Base-by-base conservation (phyloP, 2,888 invertebrate genomes). In the Abrostola triplasia region DNA sequence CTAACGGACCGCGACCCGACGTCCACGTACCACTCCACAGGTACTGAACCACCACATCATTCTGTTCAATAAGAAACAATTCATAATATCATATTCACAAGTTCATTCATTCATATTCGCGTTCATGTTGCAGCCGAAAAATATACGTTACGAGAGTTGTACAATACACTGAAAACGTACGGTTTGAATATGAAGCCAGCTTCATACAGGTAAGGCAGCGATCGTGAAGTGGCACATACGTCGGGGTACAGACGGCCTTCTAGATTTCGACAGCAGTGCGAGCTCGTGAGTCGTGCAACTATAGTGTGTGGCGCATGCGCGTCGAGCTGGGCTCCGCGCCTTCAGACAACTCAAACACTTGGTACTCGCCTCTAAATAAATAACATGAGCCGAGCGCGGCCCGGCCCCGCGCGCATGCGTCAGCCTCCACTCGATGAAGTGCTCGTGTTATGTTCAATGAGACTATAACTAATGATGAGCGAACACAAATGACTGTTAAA, bases 241-340 rank as follows among this genome's bases (percentile, higher is more conserved):
- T 41, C 36, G 70, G 44, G 55, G 60, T 49, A 51, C 62, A 53
- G 48, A 36, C 58, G 66, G 71, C 36, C 58, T 49, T 47, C 44
- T 52, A 52, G 55, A 65, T 57, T 70, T 70, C 64, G 84, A 81
- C 80, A 54, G 74, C 85, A 81, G 85, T 83, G 85, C 80, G 80
- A 74, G 84, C 80, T 71, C 77, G 81, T 79, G 85, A 87, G 86
- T 84, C 86, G 87, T 81, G 80, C 85, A 80, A 85, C 86, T 84
- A 82, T 75, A 58, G 41, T 64, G 38, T 38, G 48, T 51, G 37
- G 36, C 50, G 54, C 35, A 44, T 10, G 5, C 48, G 13, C 5
- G 9, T 35, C 10, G 5, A 4, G 24, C 8, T 24, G 8, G 10
- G 40, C 40, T 7, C 10, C 10, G 40, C 40, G 10, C 5, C 10